phyloP scores from a whole-genome alignment of 1,140 invertebrate species.

The Cecropterus lyciades region DNA sequence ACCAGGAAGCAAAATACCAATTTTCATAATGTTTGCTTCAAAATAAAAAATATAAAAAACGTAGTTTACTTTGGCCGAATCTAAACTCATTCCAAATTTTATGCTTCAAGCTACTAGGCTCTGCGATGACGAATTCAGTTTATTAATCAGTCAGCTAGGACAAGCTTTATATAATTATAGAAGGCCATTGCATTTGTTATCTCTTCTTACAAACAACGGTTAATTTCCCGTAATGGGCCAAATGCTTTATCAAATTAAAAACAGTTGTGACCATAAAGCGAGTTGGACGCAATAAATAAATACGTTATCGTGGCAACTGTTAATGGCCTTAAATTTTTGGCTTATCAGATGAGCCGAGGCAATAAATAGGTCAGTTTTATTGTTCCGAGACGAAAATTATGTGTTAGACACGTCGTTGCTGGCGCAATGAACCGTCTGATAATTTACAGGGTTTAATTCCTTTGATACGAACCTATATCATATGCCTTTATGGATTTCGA shows the following conservation, averaged over 20 bases:
- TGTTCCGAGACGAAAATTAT: constrained; percentile 65
- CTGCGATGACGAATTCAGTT: too few species aligned
- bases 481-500: neutral
- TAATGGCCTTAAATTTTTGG: constrained; percentile 73
- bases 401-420: constrained; percentile 58
- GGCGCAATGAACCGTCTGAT: constrained; percentile 57
- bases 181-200: too few species aligned
- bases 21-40: too few species aligned
- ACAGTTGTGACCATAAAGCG: constrained; percentile 44
- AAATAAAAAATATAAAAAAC: too few species aligned
- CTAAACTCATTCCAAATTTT: too few species aligned
- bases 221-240: constrained; percentile 26
- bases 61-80: too few species aligned
- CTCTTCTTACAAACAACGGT: constrained; percentile 18
- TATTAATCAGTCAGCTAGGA: too few species aligned
- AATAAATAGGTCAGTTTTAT: constrained; percentile 81
- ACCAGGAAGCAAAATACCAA: too few species aligned
- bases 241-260: constrained; percentile 57
- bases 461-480: neutral
- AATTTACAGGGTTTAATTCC: constrained; percentile 19
- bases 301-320: constrained; percentile 56
- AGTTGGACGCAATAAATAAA: constrained; percentile 50
- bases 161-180: too few species aligned
- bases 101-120: too few species aligned
- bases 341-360: constrained; percentile 67